phyloP scores from a whole-genome alignment of 1,140 invertebrate genomes.

The Hydropsyche tenuis region DNA sequence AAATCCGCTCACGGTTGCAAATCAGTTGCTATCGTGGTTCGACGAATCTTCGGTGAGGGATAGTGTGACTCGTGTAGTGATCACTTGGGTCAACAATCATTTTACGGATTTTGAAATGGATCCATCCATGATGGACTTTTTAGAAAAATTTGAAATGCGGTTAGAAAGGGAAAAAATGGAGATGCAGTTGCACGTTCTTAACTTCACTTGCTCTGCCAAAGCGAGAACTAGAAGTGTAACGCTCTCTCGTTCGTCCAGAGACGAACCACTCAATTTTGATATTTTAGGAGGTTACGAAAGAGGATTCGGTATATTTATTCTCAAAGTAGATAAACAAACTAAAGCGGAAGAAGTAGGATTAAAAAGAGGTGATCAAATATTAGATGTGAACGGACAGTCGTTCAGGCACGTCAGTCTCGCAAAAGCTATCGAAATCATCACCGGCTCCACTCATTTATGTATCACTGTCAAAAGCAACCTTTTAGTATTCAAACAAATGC shows the following conservation, averaged over 20 bases:
- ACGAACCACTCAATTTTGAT: constrained; percentile 92
- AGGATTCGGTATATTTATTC: constrained; percentile 93
- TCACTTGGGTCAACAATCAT: constrained; percentile 99
- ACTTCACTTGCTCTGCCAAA: constrained; percentile 96
- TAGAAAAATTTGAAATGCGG: constrained; percentile 90
- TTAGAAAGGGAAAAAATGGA: constrained; percentile 86
- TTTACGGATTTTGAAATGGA: constrained; percentile 99
- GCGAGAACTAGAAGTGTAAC: constrained; percentile 90
- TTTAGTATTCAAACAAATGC: constrained; percentile 82
- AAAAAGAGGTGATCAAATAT: constrained; percentile 95
- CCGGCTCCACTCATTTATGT: constrained; percentile 92
- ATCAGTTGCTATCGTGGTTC: constrained; percentile 90
- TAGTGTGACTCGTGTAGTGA: constrained; percentile 91
- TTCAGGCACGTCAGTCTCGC: constrained; percentile 91
- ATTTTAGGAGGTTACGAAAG: constrained; percentile 92
- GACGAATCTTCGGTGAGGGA: constrained; percentile 81
- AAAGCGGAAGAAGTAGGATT: constrained; percentile 96
- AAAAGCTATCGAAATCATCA: constrained; percentile 90
- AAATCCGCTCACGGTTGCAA: constrained; percentile 82
- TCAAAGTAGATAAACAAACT: constrained; percentile 89
- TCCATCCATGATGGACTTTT: constrained; percentile 94
- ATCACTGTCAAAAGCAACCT: constrained; percentile 98
- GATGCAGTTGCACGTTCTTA: constrained; percentile 82
- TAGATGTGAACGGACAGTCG: constrained; percentile 97
- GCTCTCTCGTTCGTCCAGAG: constrained; percentile 86